Conservation (phyloP, 2,797 vertebrate genomes). For the Vespertilio murinus region DNA sequence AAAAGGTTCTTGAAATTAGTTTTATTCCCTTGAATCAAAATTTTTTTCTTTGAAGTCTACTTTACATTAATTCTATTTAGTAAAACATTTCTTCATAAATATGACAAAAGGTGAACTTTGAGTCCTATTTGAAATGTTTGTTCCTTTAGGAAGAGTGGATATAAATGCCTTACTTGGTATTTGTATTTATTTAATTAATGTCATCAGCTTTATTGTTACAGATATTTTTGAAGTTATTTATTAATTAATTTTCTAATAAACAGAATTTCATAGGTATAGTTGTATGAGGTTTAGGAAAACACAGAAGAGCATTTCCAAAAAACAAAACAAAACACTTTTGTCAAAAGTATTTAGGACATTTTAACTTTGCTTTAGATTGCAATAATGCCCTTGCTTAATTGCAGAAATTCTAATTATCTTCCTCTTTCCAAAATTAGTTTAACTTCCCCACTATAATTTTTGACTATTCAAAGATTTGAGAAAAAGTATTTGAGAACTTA, state of each 20-base stretch:
- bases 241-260: neutral
- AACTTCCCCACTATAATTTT: neutral
- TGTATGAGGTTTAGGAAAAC: neutral
- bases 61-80: neutral
- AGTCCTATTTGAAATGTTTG: neutral
- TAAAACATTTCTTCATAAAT: neutral
- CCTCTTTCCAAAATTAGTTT: neutral
- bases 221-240: neutral
- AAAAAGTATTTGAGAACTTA: neutral
- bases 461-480: neutral
- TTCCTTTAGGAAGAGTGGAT: neutral
- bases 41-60: neutral
- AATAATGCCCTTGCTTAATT: neutral
- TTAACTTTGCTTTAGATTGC: neutral
- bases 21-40: slow-evolving; percentile 23
- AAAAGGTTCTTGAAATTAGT: neutral
- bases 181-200: neutral
- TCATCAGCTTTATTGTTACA: neutral
- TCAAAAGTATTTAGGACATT: neutral
- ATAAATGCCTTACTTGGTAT: neutral
- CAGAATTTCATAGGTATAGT: neutral
- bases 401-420: slow-evolving; percentile 22
- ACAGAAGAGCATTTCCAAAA: slow-evolving; percentile 20
- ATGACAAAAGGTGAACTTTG: neutral
- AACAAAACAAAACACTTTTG: too few species aligned